phyloP scores from a whole-genome alignment of 92 coral and sea anemone genomes.

The Micromussa lordhowensis region DNA sequence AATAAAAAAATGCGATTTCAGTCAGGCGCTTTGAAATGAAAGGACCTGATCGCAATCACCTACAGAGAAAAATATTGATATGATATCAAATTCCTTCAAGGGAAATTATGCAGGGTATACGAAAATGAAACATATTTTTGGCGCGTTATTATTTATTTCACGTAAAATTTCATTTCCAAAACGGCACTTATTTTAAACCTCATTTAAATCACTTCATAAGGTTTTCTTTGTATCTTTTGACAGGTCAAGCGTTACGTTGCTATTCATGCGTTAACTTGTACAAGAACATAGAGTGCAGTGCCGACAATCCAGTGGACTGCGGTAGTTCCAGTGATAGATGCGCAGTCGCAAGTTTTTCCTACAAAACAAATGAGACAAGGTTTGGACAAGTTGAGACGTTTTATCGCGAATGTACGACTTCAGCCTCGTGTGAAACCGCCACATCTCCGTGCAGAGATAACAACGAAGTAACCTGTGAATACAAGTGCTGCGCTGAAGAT shows the following conservation, averaged over 20 bases:
- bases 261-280: background rate
- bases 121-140: too few species aligned
- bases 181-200: too few species aligned
- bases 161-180: too few species aligned
- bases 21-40: too few species aligned
- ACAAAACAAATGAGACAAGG: background rate
- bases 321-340: background rate
- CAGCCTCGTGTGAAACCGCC: background rate
- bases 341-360: background rate
- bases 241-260: conserved; percentile 5
- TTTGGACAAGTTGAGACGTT: conserved; percentile 6
- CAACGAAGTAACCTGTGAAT: background rate
- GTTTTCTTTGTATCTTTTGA: background rate
- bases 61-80: too few species aligned
- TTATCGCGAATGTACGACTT: conserved; percentile 1
- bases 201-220: background rate
- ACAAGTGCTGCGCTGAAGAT: conserved; percentile 4
- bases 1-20: too few species aligned
- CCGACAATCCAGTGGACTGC: background rate
- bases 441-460: conserved; percentile 4
- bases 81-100: too few species aligned
- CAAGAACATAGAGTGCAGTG: background rate
- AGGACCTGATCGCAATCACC: too few species aligned
- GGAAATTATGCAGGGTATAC: too few species aligned
- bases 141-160: too few species aligned